Conservation (phyloP, 2,113 vertebrate genomes). For the Hippocampus zosterae region DNA sequence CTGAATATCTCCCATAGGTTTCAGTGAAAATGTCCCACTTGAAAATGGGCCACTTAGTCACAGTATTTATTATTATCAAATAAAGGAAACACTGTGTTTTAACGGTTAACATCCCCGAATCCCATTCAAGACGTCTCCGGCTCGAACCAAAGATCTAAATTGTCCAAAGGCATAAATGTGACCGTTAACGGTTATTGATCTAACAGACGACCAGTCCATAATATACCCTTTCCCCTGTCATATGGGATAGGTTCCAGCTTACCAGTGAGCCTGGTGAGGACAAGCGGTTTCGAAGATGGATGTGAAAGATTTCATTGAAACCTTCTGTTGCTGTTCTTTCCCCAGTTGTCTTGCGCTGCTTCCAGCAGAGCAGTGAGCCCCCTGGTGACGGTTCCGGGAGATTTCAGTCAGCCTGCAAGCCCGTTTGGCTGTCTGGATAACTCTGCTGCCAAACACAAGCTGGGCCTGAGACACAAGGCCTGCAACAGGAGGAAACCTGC, state of each 20-base stretch:
- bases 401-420: conserved; percentile 76
- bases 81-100: no score
- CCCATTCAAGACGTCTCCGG: no score
- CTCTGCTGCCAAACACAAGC: conserved; percentile 82
- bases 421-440: conserved; percentile 77
- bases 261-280: background rate
- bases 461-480: conserved; percentile 78
- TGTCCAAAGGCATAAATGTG: background rate
- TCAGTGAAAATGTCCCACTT: background rate
- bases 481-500: conserved; percentile 67
- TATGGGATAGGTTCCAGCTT: background rate
- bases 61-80: no score
- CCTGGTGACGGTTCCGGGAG: conserved; percentile 57
- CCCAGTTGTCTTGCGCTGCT: conserved; percentile 69
- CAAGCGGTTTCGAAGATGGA: background rate
- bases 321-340: background rate
- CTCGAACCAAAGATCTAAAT: no score
- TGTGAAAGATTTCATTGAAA: background rate
- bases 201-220: background rate
- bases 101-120: no score
- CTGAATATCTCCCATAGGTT: background rate
- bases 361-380: conserved; percentile 71
- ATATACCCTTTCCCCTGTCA: background rate
- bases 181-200: background rate
- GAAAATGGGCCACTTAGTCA: background rate